phyloP scores from a whole-genome alignment of 2,113 vertebrate species.

The Nicator chloris region DNA sequence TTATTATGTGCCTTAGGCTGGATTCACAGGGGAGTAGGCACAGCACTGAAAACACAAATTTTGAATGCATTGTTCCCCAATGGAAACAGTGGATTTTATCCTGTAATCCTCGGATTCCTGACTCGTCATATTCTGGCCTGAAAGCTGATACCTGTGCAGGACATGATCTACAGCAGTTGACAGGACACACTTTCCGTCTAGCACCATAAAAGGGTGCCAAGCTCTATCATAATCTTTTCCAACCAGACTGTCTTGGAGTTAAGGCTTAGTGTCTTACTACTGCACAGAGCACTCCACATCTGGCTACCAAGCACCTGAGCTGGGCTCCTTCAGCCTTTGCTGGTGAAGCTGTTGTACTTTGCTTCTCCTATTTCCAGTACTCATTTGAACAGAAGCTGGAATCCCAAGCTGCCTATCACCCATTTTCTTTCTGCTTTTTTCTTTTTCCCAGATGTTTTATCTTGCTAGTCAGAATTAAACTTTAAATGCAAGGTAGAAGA shows the following conservation, averaged over 20 bases:
- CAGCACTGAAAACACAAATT: neutral
- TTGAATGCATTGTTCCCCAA: neutral
- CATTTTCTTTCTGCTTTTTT: neutral
- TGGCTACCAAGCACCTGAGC: neutral
- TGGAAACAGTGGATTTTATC: neutral
- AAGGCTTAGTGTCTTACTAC: neutral
- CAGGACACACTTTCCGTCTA: neutral
- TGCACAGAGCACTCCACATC: neutral
- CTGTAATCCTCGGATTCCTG: neutral
- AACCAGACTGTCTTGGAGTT: neutral
- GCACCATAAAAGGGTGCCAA: neutral
- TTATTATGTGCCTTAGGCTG: neutral
- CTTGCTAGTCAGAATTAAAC: neutral
- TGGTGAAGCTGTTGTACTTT: neutral
- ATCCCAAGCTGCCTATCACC: neutral
- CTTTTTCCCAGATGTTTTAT: neutral
- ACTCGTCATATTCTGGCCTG: neutral
- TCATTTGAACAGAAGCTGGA: neutral
- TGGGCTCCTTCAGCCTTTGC: neutral
- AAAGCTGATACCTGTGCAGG: neutral
- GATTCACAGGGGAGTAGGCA: neutral
- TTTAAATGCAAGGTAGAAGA: neutral
- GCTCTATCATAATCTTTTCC: neutral
- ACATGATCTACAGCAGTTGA: neutral
- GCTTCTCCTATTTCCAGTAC: neutral